Percentiles rank a stretch among this genome's conserved stretches.
These are phyloP conservation scores for Chrysemys picta DNA, from an alignment of 2,113 vertebrate species.

Conservation along the genomic window DNA sequence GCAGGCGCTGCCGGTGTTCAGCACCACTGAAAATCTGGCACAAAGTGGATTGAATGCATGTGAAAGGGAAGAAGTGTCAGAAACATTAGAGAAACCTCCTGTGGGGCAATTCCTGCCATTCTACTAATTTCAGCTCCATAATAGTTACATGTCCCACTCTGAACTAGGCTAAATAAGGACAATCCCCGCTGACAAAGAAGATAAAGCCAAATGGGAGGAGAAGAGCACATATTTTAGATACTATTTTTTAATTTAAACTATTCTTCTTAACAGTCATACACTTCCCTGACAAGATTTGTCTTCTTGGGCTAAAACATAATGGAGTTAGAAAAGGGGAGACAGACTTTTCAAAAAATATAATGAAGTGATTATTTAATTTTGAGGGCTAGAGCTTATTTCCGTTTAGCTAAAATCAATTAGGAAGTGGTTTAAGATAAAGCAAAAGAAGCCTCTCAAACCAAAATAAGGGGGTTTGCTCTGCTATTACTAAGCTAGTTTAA, in stretches of 20 bases:
- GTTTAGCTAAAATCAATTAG: neutral
- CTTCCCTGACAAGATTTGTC: neutral
- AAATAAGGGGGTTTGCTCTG: neutral
- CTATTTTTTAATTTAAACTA: neutral
- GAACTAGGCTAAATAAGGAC: constrained; percentile 4
- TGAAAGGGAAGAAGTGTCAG: constrained; percentile 52
- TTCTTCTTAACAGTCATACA: neutral
- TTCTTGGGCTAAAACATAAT: neutral
- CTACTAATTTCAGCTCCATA: neutral
- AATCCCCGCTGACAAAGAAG: neutral
- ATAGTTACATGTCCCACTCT: neutral
- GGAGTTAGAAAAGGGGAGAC: neutral
- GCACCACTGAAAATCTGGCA: constrained; percentile 50
- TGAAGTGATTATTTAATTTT: neutral
- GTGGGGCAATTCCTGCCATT: neutral
- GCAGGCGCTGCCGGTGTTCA: constrained; percentile 63
- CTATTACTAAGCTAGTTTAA: neutral
- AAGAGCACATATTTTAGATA: neutral
- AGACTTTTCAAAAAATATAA: neutral
- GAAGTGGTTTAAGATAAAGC: neutral
- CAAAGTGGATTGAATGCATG: constrained; percentile 44
- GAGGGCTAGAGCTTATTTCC: rapidly evolving
- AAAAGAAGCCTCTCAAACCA: neutral
- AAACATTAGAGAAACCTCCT: constrained; percentile 17
- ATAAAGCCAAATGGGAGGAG: neutral